These are phyloP conservation scores for Drosophila incognita DNA, from an alignment of 2,888 invertebrate species.

Conservation along the genomic window DNA sequence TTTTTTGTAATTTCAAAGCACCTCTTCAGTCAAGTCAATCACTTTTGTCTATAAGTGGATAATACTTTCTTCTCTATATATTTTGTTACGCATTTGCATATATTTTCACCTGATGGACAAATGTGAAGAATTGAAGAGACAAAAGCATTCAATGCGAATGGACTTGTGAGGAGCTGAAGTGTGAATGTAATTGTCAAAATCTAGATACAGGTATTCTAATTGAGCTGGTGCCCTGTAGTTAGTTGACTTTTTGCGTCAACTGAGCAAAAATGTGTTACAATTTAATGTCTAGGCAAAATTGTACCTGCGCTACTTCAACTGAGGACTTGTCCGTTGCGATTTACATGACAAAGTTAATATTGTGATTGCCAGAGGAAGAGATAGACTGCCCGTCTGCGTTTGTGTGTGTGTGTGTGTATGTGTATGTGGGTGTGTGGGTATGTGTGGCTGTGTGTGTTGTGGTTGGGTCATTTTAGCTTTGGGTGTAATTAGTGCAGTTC, in stretches of 20 bases:
- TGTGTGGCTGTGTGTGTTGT: slow-evolving; percentile 11
- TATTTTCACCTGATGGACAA: not conserved
- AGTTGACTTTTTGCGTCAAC: slow-evolving; percentile 21
- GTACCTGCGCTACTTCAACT: not conserved
- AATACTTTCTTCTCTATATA: not conserved
- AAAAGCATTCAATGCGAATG: not conserved
- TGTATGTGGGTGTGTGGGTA: not conserved
- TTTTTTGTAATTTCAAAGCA: not conserved
- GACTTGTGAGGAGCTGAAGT: not conserved
- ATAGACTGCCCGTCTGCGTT: not conserved
- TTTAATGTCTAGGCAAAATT: slow-evolving; percentile 17
- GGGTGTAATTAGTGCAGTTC: slow-evolving; percentile 72
- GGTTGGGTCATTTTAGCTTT: slow-evolving; percentile 58
- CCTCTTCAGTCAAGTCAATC: not conserved
- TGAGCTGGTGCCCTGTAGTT: slow-evolving; percentile 51
- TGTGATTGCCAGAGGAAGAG: not conserved
- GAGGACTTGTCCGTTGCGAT: slow-evolving; percentile 23
- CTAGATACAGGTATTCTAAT: not conserved
- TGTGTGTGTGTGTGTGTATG: slow-evolving; percentile 2
- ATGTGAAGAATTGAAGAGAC: not conserved
- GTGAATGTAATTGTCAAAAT: not conserved
- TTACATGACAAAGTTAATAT: slow-evolving; percentile 67
- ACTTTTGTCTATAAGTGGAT: not conserved
- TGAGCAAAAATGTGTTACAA: slow-evolving; percentile 30
- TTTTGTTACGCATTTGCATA: not conserved